Evolutionary conservation across 1,140 invertebrate genomes (phyloP).

Genomic region (Drosophila persimilis): DNA sequence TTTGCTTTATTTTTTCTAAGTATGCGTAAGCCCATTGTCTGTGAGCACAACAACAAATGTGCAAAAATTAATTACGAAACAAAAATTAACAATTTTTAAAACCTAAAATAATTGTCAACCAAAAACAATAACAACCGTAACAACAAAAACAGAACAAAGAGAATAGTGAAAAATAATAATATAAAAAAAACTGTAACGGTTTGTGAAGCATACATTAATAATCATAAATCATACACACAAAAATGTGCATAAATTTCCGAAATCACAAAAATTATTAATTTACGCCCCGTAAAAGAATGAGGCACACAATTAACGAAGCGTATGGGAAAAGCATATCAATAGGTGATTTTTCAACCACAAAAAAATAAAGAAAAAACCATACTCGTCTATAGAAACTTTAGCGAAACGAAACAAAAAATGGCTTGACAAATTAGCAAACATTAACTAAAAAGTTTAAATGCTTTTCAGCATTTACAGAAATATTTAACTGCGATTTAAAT

Average conservation of each 20-base stretch:
- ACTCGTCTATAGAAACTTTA: conserved; percentile 19
- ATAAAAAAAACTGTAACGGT: conserved; percentile 74
- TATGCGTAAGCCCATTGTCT: conserved; percentile 31
- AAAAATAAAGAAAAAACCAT: conserved; percentile 41
- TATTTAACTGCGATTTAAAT: conserved; percentile 23
- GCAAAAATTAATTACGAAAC: conserved; percentile 68
- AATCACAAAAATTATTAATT: conserved; percentile 60
- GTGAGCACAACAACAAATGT: conserved; percentile 60
- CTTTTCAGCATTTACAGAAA: conserved; percentile 35
- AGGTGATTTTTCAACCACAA: conserved; percentile 7
- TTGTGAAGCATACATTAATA: conserved; percentile 52
- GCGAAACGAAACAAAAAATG: conserved; percentile 28
- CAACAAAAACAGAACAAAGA: conserved; percentile 26
- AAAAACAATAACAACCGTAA: conserved; percentile 19
- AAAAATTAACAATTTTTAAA: conserved; percentile 31
- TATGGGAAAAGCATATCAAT: conserved; percentile 31
- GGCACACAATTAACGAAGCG: conserved; percentile 48
- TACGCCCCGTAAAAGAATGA: conserved; percentile 37
- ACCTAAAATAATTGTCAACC: conserved; percentile 29
- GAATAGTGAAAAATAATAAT: conserved; percentile 12
- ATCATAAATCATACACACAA: conserved; percentile 56
- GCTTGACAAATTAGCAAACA: conserved; percentile 64
- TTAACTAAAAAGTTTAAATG: conserved; percentile 46
- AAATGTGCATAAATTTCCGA: conserved; percentile 48
- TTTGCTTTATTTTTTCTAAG: background rate